Base-by-base conservation (phyloP, 2,888 invertebrate genomes). In the Amblyjoppa proteus region DNA sequence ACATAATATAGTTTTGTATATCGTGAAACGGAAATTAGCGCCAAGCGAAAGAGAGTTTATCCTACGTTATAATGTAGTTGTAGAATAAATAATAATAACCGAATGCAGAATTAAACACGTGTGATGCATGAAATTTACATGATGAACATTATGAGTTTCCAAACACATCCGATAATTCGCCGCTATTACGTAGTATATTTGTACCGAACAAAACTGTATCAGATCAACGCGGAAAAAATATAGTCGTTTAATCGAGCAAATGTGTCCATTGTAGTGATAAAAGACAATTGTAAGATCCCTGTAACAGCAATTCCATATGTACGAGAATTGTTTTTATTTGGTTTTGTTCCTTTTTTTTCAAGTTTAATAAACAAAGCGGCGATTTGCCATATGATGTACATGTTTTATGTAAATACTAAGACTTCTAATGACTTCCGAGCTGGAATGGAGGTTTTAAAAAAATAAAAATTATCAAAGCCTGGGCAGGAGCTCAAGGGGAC, bases 1-100 rank as follows among this genome's bases (percentile, higher is more conserved):
- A 64, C 13, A 82, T 85, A 87, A 82, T 85, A 87, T 87, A 87
- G 87, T 87, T 87, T 87, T 87, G 83, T 87, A 87, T 83, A 81
- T 85, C 80, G 83, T 69, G 34, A 70, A 69, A 83, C 66, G 79
- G 81, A 83, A 83, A 81, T 81, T 78, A 85, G 25, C 20, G 70
- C 74, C 77, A 75, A 75, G 71, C 51, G 20, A 79, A 16, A 64
- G 77, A 83, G 83, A 81, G 70, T 83, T 76, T 83, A 83, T 83
- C 83, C 64, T 83, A 69, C 66, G 79, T 83, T 86, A 77, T 71
- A 28, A 69, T 53, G 41, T 75, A 81, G 78, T 53, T 77, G 49
- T 71, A 77, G 41, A 66, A 53, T n/a, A 31, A 80, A 69, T 53
- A 5, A 20, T 5, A 41, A 69, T 64, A 25, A 74, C 7, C 51